Evolutionary conservation across 2,797 vertebrate species (phyloP).

Genomic region (Silurus aristotelis): DNA sequence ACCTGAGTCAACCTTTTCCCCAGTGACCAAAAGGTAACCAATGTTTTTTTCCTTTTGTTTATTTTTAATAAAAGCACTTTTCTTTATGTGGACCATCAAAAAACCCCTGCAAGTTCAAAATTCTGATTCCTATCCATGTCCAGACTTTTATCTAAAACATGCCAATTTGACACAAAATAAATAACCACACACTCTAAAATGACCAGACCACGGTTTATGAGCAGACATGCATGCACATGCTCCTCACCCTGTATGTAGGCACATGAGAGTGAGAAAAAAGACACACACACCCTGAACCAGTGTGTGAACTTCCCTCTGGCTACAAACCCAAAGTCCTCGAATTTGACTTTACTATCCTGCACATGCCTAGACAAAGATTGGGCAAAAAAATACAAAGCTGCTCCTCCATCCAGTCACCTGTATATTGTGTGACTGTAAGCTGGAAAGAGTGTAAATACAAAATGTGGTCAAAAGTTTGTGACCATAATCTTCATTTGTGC

Average conservation of each 20-base stretch:
- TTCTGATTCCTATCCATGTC: not conserved
- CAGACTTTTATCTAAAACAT: no score
- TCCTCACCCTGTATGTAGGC: not conserved
- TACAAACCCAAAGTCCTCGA: not conserved
- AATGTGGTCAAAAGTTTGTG: no score
- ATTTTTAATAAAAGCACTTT: not conserved
- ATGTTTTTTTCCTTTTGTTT: not conserved
- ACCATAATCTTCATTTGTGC: no score
- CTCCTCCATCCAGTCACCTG: not conserved
- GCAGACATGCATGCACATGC: conserved; percentile 17
- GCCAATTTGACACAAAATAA: not conserved
- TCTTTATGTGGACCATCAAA: not conserved
- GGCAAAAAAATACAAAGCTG: not conserved
- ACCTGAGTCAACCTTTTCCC: not conserved
- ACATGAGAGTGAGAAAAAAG: not conserved
- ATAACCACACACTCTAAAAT: not conserved
- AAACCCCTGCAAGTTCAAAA: not conserved
- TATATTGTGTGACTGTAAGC: not conserved
- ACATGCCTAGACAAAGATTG: conserved; percentile 1
- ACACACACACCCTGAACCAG: not conserved
- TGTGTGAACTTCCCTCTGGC: conserved; percentile 34
- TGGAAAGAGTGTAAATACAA: not conserved
- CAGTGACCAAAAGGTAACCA: not conserved
- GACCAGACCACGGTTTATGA: not conserved
- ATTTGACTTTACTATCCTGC: not conserved